Evolutionary conservation across 2,113 vertebrate species (phyloP).

Genomic region (Megaleporinus macrocephalus): DNA sequence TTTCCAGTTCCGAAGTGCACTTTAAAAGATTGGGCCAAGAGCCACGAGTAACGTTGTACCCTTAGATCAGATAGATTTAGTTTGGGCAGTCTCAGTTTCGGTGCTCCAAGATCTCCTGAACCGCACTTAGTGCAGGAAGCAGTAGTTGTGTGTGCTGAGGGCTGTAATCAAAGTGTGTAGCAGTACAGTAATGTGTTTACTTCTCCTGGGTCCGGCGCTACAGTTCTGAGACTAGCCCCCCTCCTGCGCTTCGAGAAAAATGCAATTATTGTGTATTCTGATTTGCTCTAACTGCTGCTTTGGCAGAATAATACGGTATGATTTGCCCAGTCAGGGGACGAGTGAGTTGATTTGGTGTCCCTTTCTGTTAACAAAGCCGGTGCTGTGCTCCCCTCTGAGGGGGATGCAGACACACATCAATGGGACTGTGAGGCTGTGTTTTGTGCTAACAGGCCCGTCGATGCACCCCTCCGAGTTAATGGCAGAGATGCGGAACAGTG

Average conservation of each 20-base stretch:
- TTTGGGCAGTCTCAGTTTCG: not conserved
- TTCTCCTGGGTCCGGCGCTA: conserved; percentile 74
- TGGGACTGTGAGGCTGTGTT: conserved; percentile 94
- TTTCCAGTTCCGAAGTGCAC: not conserved
- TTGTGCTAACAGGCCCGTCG: conserved; percentile 98
- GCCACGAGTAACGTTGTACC: not conserved
- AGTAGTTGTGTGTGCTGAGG: conserved; percentile 62
- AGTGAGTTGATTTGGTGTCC: conserved; percentile 98
- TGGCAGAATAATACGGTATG: conserved; percentile 96
- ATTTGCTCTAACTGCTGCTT: conserved; percentile 92
- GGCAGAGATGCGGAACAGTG: conserved; percentile 99
- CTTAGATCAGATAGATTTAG: not conserved
- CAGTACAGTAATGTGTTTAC: conserved; percentile 74
- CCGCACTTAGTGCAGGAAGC: conserved; percentile 2
- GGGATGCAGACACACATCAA: conserved; percentile 89
- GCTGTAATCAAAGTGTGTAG: conserved; percentile 76
- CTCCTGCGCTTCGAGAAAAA: conserved; percentile 86
- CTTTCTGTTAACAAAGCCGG: conserved; percentile 98
- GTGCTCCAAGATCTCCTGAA: conserved; percentile 12
- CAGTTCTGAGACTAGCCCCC: conserved; percentile 85
- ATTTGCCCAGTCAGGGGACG: conserved; percentile 98
- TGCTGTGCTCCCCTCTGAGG: conserved; percentile 91
- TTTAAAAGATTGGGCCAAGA: not conserved
- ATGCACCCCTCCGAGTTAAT: conserved; percentile 99
- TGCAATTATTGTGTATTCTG: conserved; percentile 97